A percentile compares a stretch with the other conserved stretches of the same genome.
These are phyloP conservation scores for Dromaius novaehollandiae DNA, from an alignment of 2,113 vertebrate genomes.

Conservation along the genomic window DNA sequence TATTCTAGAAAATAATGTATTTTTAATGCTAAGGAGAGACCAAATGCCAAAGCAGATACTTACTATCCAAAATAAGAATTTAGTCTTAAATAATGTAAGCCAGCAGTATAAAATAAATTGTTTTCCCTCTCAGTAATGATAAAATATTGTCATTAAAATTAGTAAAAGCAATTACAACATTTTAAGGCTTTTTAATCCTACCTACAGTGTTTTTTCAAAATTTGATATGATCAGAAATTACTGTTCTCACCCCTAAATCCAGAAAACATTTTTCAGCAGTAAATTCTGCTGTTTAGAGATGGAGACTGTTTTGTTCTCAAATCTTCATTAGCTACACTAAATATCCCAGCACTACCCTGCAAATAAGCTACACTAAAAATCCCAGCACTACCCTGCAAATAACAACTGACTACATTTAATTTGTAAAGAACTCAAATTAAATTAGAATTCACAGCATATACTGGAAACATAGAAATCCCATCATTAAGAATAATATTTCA, in stretches of 20 bases:
- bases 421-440: neutral
- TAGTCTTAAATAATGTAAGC: neutral
- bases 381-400: neutral
- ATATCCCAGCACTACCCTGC: neutral
- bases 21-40: neutral
- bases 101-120: neutral
- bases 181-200: neutral
- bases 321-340: neutral
- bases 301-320: neutral
- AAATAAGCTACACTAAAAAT: neutral
- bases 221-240: neutral
- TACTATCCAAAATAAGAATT: neutral
- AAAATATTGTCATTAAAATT: neutral
- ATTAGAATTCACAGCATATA: neutral
- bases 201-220: neutral
- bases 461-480: neutral
- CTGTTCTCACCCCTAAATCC: neutral
- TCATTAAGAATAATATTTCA: neutral
- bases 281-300: neutral
- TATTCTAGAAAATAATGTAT: neutral
- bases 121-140: neutral
- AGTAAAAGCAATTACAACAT: neutral
- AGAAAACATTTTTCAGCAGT: neutral
- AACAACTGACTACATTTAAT: neutral
- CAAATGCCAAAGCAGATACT: neutral